phyloP scores from a whole-genome alignment of 1,140 invertebrate genomes.

The Sminthurides bifidus region DNA sequence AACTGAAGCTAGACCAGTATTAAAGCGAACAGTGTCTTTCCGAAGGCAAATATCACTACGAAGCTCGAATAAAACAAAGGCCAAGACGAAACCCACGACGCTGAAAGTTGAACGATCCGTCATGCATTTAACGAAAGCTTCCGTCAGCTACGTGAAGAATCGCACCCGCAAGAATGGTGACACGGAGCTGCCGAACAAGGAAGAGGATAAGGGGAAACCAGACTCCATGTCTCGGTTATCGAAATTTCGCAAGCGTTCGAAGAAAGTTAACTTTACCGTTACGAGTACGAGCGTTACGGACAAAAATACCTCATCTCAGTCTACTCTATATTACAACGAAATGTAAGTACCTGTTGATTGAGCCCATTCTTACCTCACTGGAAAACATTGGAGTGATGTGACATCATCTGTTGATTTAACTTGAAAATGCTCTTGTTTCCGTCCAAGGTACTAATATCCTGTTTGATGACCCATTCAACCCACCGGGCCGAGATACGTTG shows the following conservation, averaged over 20 bases:
- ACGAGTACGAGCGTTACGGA: neutral
- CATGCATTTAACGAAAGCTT: constrained; percentile 8
- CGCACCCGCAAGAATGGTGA: neutral
- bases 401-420: too few relatives aligned
- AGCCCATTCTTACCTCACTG: too few relatives aligned
- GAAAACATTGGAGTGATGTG: too few relatives aligned
- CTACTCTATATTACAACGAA: neutral
- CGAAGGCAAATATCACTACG: constrained; percentile 7
- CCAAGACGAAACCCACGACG: constrained; percentile 5
- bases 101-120: constrained; percentile 2
- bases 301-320: neutral
- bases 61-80: neutral
- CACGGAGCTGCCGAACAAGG: neutral
- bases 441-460: constrained; percentile 24
- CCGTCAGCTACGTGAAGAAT: constrained; percentile 3
- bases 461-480: constrained; percentile 30
- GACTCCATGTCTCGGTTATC: neutral
- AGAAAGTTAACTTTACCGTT: neutral
- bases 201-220: neutral
- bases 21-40: neutral
- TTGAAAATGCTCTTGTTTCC: neutral
- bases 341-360: too few relatives aligned
- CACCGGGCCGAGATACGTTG: constrained; percentile 7
- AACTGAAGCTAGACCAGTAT: neutral
- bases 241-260: constrained; percentile 1